Percentiles rank a stretch among this genome's conserved stretches.
Conservation (phyloP, 2,797 vertebrate genomes). For the Propithecus perrieri region DNA sequence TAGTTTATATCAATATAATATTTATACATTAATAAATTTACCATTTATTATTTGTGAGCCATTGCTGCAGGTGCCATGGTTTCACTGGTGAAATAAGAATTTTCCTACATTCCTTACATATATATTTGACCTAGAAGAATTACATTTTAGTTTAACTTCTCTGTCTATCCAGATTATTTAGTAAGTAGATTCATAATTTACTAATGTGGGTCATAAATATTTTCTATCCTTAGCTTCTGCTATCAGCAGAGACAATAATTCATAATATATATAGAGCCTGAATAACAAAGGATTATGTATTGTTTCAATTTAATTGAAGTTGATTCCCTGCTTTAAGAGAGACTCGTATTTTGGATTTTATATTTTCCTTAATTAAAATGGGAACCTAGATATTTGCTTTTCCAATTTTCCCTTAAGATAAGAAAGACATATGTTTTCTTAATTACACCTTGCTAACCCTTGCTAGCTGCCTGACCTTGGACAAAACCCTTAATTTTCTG, state of each 20-base stretch:
- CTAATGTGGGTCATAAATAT: not conserved
- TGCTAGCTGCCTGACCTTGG: not conserved
- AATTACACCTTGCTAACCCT: not conserved
- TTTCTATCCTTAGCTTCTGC: not conserved
- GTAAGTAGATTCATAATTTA: not conserved
- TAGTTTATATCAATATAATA: not conserved
- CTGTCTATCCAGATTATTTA: not conserved
- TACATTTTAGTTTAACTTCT: not conserved
- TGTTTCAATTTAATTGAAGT: conserved; percentile 44
- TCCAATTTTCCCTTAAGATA: not conserved
- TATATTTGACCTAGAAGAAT: not conserved
- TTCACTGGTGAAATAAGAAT: not conserved
- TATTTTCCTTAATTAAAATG: not conserved
- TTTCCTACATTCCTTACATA: not conserved
- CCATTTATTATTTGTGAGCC: not conserved
- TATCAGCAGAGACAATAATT: not conserved
- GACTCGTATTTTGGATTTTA: not conserved
- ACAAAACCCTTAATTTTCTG: conserved; percentile 15
- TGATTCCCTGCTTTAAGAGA: not conserved
- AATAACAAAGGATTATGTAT: not conserved
- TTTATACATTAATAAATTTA: not conserved
- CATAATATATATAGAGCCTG: not conserved
- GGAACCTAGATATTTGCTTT: not conserved
- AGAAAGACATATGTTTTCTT: not conserved
- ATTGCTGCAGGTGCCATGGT: not conserved